Evolutionary conservation across 1,140 invertebrate species (phyloP), one percentile per base, ranked within the genome.

Genomic region (Drosophila sp.): DNA sequence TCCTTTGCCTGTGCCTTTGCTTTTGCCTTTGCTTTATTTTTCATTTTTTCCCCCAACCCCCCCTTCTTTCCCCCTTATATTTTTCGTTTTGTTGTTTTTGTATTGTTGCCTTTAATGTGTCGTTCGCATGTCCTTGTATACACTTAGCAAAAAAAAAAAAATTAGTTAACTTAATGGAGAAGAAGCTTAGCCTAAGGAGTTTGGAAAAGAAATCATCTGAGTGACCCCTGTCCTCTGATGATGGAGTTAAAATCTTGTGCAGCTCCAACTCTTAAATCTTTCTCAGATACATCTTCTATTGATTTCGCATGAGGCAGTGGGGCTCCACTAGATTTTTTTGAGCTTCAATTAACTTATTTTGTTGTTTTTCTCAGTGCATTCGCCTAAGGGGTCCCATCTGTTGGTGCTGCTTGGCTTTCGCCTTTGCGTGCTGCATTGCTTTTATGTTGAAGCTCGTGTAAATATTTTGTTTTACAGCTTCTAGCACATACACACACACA

Each of bases 381-480:
- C 41, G 68, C 60, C 66, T 55, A 44, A 69, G 62, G 40, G 7
- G 50, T 33, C 38, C 47, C 38, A 41, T 7, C 66, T 66, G 75
- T 29, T 60, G 60, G 10, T 38, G 35, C 54, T 70, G 27, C 66
- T 11, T 23, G 38, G 23, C 30, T 44, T 27, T 60, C 30, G 56
- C 58, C 73, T 68, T 89, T 77, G 83, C 79, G 79, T 86, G 79
- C 66, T 69, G 69, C 23, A 66, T 30, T 44, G 79, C 79, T 79
- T 79, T 79, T 72, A 79, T 79, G 76, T 79, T 79, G 64, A 63
- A 75, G 80, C 76, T 80, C 83, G 83, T 87, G 83, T 87, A 87
- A 87, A 87, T 87, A 87, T 87, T 87, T 87, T 87, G 84, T 83
- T 87, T 87, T 87, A 87, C 79, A 87, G 83, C 83, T 76, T 65